Percentiles rank a stretch among this genome's conserved stretches.
Evolutionary conservation across 2,888 invertebrate genomes (phyloP).

Genomic region (Phortica magna): DNA sequence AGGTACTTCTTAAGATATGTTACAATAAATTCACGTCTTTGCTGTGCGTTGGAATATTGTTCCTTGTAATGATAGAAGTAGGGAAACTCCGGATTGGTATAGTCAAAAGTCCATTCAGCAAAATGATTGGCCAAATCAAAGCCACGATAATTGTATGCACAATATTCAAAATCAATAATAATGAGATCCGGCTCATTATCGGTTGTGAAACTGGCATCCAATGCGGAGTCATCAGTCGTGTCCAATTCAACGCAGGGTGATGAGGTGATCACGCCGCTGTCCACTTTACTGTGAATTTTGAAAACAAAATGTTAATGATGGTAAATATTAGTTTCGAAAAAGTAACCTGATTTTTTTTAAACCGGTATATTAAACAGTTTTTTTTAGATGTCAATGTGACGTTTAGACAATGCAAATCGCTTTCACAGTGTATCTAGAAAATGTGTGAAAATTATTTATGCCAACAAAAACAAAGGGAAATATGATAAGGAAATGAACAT

Average conservation of each 20-base stretch:
- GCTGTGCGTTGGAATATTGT: conserved; percentile 87
- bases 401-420: conserved; percentile 15
- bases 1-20: conserved; percentile 73
- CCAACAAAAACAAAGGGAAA: conserved; percentile 16
- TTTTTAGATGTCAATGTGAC: neutral
- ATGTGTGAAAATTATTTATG: conserved; percentile 35
- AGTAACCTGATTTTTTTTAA: conserved; percentile 61
- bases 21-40: conserved; percentile 78
- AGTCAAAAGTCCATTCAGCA: conserved; percentile 94
- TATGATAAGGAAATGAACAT: conserved; percentile 19
- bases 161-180: conserved; percentile 96
- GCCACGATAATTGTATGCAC: conserved; percentile 95
- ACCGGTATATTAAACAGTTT: conserved; percentile 14
- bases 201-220: conserved; percentile 65
- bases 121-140: conserved; percentile 98
- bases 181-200: conserved; percentile 81
- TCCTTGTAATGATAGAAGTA: conserved; percentile 84
- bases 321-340: conserved; percentile 24
- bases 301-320: conserved; percentile 6
- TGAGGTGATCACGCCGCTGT: neutral
- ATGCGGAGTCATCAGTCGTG: conserved; percentile 71
- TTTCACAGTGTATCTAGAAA: conserved; percentile 31
- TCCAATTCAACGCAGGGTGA: conserved; percentile 65
- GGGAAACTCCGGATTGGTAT: conserved; percentile 87
- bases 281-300: conserved; percentile 46